Evolutionary conservation across 2,888 invertebrate genomes (phyloP).

Genomic region (Diadromus collaris): DNA sequence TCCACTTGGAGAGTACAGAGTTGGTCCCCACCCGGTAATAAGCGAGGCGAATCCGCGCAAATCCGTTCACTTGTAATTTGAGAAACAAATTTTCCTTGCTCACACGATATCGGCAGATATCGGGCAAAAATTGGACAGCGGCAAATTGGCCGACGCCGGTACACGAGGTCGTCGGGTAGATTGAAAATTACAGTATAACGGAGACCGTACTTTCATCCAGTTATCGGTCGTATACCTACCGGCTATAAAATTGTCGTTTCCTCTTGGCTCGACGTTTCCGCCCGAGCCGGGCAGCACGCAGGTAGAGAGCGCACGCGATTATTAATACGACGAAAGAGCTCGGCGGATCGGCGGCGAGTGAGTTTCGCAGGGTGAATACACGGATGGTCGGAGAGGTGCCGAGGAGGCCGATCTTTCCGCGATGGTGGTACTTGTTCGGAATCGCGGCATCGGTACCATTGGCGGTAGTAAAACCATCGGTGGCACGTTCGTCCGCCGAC

Average conservation of each 20-base stretch:
- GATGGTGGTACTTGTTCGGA: background rate
- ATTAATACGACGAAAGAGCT: constrained; percentile 31
- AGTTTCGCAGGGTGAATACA: constrained; percentile 1
- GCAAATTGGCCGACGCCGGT: background rate
- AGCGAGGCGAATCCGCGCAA: background rate
- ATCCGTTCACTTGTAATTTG: background rate
- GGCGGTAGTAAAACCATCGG: constrained; percentile 7
- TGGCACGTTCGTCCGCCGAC: constrained; percentile 18
- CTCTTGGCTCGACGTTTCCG: constrained; percentile 25
- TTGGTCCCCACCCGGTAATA: too few species aligned
- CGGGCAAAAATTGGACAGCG: background rate
- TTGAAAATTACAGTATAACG: constrained; percentile 11
- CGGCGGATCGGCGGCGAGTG: background rate
- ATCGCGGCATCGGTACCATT: constrained; percentile 1
- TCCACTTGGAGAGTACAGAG: too few species aligned
- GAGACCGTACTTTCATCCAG: constrained; percentile 22
- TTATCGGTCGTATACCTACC: constrained; percentile 18
- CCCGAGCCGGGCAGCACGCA: constrained; percentile 22
- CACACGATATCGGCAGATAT: background rate
- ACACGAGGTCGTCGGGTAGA: background rate
- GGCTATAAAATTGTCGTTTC: constrained; percentile 39
- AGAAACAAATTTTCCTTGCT: background rate
- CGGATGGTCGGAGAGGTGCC: constrained; percentile 3
- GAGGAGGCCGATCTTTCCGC: constrained; percentile 19
- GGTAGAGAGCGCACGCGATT: constrained; percentile 39